Percentiles rank a stretch among this genome's conserved stretches.
Evolutionary conservation across 2,113 vertebrate genomes (phyloP).

Genomic region (Cephalopterus ornatus): DNA sequence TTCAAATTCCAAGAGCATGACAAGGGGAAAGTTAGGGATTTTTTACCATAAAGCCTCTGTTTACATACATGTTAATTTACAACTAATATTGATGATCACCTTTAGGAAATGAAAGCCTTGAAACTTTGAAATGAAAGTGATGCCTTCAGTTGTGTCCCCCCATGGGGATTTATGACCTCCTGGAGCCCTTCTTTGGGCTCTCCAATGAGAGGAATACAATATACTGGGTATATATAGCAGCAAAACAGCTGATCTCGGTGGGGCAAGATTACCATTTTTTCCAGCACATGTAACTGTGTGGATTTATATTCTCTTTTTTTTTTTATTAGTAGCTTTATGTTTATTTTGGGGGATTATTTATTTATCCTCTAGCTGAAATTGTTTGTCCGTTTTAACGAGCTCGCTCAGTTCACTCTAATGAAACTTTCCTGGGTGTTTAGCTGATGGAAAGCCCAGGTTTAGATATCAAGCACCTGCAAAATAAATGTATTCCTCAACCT

Average conservation of each 20-base stretch:
- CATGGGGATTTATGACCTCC: constrained; percentile 37
- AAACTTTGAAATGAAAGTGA: background rate
- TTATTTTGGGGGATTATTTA: background rate
- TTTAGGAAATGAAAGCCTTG: background rate
- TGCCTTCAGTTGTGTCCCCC: background rate
- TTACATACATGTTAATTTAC: background rate
- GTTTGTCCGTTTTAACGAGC: background rate
- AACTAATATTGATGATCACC: background rate
- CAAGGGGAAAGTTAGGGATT: background rate
- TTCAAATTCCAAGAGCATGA: background rate
- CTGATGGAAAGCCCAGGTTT: background rate
- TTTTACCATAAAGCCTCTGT: constrained; percentile 3
- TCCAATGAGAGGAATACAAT: constrained; percentile 38
- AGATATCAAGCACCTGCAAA: background rate
- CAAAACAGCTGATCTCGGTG: constrained; percentile 53
- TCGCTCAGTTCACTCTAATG: background rate
- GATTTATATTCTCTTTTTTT: constrained; percentile 15
- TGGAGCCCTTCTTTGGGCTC: constrained; percentile 16
- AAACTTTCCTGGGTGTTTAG: background rate
- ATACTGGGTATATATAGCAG: constrained; percentile 55
- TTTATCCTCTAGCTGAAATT: background rate
- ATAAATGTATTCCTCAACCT: background rate
- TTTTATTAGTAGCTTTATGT: background rate
- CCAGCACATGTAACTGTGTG: constrained; percentile 42
- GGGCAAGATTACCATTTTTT: constrained; percentile 61